Evolutionary conservation across 2,888 invertebrate genomes (phyloP), one percentile per base, ranked within the genome.

Genomic region (Lissocephala sabroskyi): DNA sequence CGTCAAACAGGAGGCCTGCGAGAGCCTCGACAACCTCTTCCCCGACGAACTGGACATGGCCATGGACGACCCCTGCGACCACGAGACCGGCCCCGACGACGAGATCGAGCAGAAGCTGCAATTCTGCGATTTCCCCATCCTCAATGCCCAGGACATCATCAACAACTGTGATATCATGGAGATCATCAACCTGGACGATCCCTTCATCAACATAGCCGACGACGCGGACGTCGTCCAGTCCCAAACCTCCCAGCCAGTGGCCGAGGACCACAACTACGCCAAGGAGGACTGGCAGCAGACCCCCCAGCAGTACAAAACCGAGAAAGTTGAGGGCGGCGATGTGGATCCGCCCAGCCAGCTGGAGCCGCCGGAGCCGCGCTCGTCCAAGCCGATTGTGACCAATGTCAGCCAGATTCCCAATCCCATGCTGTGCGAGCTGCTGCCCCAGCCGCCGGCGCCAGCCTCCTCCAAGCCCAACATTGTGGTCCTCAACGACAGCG

Each of bases 121-220:
- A 17, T 80, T 84, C 46, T 80, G 79, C 14, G 79, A 83, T 50
- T 81, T 83, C 52, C 81, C 84, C 14, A 65, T 80, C 56, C 53
- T 81, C 1, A 84, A 82, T 42, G 66, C 80, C 0, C 81, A 81
- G 49, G 83, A 83, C 37, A 83, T 84, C 0, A 81, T 84, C 2
- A 82, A 84, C 39, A 84, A 85, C 48, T 85, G 84, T 62, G 84
- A 84, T 59, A 84, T 84, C 32, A 84, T 84, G 82, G 84, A 84
- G 56, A 83, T 84, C 1, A 82, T 85, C 3, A 81, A 84, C 37
- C 58, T 84, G 14, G 83, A 85, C 41, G 84, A 84, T 63, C 82
- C 82, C 1, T 84, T 81, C 18, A 84, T 84, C 30, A 81, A 84
- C 17, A 84, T 84, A 40, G 66, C 83, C 0, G 84, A 84, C 30